A percentile compares a stretch with the other conserved stretches of the same genome.
Conservation (phyloP, 53 echinoderm and acorn worm genomes). For the Holothuria scabra region DNA sequence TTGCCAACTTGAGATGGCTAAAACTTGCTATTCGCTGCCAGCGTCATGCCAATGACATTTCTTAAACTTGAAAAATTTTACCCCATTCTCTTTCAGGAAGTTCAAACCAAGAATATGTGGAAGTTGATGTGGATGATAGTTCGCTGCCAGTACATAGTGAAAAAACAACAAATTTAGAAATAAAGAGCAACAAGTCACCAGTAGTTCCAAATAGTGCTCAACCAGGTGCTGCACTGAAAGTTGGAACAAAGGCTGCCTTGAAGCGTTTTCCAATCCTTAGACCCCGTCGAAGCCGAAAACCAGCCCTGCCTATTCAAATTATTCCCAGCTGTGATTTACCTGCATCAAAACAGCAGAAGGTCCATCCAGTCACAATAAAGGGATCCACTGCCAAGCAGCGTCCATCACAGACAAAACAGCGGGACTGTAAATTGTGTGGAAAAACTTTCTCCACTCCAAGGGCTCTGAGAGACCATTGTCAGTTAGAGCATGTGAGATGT, state of each 20-base stretch:
- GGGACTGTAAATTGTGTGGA: conserved; percentile 31
- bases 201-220: conserved; percentile 14
- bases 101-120: conserved; percentile 3
- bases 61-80: no score
- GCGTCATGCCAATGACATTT: no score
- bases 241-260: conserved; percentile 80
- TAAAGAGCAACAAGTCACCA: neutral
- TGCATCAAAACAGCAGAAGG: no score
- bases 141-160: neutral
- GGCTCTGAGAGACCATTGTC: conserved; percentile 52
- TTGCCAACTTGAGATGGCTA: no score
- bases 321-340: neutral
- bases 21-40: no score
- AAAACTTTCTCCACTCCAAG: neutral
- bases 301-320: conserved; percentile 8
- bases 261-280: conserved; percentile 62
- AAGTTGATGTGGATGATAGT: conserved; percentile 21
- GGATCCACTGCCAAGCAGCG: no score
- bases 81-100: conserved; percentile 1
- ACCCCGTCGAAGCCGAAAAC: conserved; percentile 52
- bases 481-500: conserved; percentile 75
- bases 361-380: no score
- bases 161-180: neutral
- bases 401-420: neutral
- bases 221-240: conserved; percentile 48